These are phyloP conservation scores for Folsomia candida DNA, from an alignment of 2,888 invertebrate genomes.

Conservation along the genomic window DNA sequence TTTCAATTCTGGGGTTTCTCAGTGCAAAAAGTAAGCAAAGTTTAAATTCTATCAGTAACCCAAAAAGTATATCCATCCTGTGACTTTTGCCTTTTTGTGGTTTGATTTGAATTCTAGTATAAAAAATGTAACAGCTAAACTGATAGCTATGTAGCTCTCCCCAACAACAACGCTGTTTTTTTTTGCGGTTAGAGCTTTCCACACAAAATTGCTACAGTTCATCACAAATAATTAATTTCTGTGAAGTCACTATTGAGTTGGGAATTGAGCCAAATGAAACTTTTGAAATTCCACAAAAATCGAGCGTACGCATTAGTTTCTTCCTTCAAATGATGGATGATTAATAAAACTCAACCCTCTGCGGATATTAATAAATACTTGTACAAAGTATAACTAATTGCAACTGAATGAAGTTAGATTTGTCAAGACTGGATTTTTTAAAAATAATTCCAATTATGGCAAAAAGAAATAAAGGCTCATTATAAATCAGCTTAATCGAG, in stretches of 20 bases:
- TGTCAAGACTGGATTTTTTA: neutral
- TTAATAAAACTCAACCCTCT: no score
- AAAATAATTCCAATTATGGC: neutral
- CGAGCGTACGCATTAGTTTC: no score
- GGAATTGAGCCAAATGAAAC: neutral
- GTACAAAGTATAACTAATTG: neutral
- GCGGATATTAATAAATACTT: neutral
- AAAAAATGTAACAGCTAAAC: neutral
- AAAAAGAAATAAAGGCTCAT: no score
- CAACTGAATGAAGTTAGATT: neutral
- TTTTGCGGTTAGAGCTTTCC: neutral
- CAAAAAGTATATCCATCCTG: neutral
- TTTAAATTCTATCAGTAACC: neutral
- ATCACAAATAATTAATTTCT: neutral
- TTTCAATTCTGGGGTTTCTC: no score
- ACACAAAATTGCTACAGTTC: neutral
- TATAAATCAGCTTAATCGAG: no score
- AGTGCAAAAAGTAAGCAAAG: neutral
- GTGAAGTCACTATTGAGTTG: neutral
- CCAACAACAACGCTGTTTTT: neutral
- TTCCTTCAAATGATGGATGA: no score
- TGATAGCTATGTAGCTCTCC: neutral
- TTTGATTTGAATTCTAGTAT: neutral
- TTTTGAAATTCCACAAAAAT: no score
- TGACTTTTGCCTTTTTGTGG: neutral